phyloP scores from a whole-genome alignment of 2,888 invertebrate species.

The Tortricodes alternella region DNA sequence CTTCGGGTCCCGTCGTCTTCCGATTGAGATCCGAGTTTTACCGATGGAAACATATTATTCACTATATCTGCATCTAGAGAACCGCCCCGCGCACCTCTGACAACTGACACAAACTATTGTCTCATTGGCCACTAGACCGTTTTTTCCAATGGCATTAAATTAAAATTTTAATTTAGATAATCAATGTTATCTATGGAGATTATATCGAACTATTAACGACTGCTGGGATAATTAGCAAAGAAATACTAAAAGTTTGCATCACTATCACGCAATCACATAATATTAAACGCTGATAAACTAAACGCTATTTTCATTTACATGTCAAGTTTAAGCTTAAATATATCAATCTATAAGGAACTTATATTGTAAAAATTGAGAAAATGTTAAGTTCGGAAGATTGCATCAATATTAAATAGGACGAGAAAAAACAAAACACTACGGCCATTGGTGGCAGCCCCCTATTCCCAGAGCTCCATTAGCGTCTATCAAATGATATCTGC shows the following conservation, averaged over 20 bases:
- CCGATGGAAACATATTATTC: no score
- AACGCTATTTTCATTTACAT: not conserved
- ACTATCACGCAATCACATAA: not conserved
- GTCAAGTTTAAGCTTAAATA: not conserved
- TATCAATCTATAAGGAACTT: not conserved
- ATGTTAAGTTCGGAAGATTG: no score
- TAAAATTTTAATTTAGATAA: no score
- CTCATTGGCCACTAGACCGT: no score
- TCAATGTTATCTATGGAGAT: constrained; percentile 27
- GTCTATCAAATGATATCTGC: constrained; percentile 62
- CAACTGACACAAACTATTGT: no score
- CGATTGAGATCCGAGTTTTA: no score
- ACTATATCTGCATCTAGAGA: no score
- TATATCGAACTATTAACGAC: constrained; percentile 17
- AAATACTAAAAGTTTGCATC: constrained; percentile 13
- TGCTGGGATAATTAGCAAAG: constrained; percentile 2
- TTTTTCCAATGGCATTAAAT: no score
- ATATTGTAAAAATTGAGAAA: no score
- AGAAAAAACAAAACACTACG: constrained; percentile 27
- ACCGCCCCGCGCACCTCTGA: no score
- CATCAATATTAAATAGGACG: no score
- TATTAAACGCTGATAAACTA: not conserved
- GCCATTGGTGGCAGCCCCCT: constrained; percentile 36
- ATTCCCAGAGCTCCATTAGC: constrained; percentile 72
- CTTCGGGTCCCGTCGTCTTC: no score